Evolutionary conservation across 2,888 invertebrate species (phyloP).

Genomic region (Labia minor): DNA sequence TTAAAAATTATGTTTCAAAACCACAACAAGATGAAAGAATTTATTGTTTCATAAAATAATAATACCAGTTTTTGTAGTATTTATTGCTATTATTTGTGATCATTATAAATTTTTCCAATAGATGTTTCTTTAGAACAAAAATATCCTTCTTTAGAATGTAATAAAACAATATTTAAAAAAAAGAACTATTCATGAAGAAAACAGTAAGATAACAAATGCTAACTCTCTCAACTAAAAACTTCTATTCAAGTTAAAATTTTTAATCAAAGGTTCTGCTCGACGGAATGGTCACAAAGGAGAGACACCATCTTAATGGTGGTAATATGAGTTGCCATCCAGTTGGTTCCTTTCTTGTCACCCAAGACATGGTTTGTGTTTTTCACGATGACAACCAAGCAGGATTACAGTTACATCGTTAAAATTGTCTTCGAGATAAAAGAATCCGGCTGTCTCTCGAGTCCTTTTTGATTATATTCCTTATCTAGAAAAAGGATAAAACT

Average conservation of each 20-base stretch:
- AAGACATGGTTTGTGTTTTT: slow-evolving; percentile 5
- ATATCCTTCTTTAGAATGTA: too few species aligned
- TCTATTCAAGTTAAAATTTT: neutral
- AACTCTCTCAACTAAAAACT: too few species aligned
- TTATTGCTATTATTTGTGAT: too few species aligned
- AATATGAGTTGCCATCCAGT: neutral
- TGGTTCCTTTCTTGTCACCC: neutral
- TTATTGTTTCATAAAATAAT: too few species aligned
- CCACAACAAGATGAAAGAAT: too few species aligned
- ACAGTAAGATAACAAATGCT: too few species aligned
- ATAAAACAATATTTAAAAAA: too few species aligned
- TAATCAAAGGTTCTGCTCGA: neutral
- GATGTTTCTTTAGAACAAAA: too few species aligned
- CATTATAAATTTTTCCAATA: too few species aligned
- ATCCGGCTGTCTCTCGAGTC: slow-evolving; percentile 6
- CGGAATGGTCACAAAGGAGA: neutral
- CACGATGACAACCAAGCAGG: neutral
- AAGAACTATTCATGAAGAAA: too few species aligned
- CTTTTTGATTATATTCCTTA: slow-evolving; percentile 13
- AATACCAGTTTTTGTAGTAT: too few species aligned
- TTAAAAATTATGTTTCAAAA: too few species aligned
- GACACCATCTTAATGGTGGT: slow-evolving; percentile 3
- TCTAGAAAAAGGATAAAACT: neutral
- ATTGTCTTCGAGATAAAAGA: neutral
- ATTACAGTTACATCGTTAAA: slow-evolving; percentile 13